Base-by-base conservation (phyloP, 2,113 vertebrate species). In the Fulica atra region DNA sequence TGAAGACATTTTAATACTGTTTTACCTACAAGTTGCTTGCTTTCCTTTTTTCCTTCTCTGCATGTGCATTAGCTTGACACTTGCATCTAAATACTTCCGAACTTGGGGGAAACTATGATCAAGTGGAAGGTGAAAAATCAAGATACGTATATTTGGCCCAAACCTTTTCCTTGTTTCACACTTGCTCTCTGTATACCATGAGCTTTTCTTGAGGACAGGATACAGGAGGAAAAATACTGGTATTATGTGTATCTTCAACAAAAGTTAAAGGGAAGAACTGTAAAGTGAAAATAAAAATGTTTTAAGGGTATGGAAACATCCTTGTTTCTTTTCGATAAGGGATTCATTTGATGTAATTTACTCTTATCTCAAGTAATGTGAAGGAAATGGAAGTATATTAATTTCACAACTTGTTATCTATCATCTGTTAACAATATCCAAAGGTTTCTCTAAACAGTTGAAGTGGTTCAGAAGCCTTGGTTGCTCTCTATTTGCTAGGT, bases 331-430 rank as follows among this genome's bases (percentile, higher is more conserved):
- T 79, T 1, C 48, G 2, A 12, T 63, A 70, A 61, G 31, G 25
- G 29, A 13, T 92, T 33, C 24, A 31, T 78, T 82, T 92, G 60
- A 88, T 61, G 33, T 95, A 84, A 56, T 80, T 88, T 95, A 56
- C 33, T 70, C 23, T 94, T 83, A 84, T 76, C 78, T 83, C 54
- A 63, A 83, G 33, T 90, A 77, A 86, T 28, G 33, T 78, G 65
- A 85, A 81, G 38, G 44, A 93, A 96, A 57, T 82, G 59, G 89
- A 83, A 35, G 33, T 18, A 20, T 73, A 76, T 86, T 84, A 1
- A 59, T 96, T 96, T 89, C 61, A 54, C 65, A 64, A 87, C 24
- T 69, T 92, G 21, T 46, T 86, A 71, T 33, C 68, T 92, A 85
- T 96, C 84, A 81, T 86, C 57, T 89, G 68, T 60, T 57, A 53